Evolutionary conservation across 2,888 invertebrate species (phyloP), one percentile per base, ranked within the genome.

Genomic region (Schizotus pectinicornis): DNA sequence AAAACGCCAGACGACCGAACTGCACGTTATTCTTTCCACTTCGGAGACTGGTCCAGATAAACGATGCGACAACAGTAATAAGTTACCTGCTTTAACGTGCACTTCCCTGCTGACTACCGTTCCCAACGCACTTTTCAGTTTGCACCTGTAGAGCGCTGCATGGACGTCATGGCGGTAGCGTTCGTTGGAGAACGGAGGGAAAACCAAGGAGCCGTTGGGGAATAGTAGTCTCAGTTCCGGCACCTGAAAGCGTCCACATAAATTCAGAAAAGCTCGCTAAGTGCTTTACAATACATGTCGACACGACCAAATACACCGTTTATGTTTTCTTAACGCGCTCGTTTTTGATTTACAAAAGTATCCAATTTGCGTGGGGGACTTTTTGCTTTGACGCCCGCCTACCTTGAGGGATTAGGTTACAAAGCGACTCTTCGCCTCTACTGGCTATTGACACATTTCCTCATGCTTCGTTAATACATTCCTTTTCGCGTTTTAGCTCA

Each of bases 11-110:
- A 2, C 22, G 22, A 22, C 2, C 22, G 22, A 22, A 22, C 5
- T 22, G 5, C 22, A 22, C 22, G 22, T 22, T 22, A 22, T 22
- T 22, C 22, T 22, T 22, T 22, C 5, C 22, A 22, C 3, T 22
- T 22, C 22, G 22, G 22, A 22, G 22, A 22, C 22, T 22, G 13
- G 3, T 13, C 39, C 39, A 9, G 39, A 39, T 9, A 13, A 13
- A 39, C 39, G 39, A 22, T 5, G 5, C 5, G 22, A 22, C 22
- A 22, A 22, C 22, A 22, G 22, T 22, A 22, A 22, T 22, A 22
- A 22, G 85, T 85, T 82, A 96, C 96, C 94, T 74, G 94, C 94
- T 80, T 92, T 89, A 56, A 95, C 89, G 75, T 91, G 90, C 68
- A 95, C 90, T 77, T 91, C 92, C 68, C 92, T 87, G 71, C 95